Evolutionary conservation across 2,888 invertebrate species (phyloP).

Genomic region (Vandiemenella viatica): DNA sequence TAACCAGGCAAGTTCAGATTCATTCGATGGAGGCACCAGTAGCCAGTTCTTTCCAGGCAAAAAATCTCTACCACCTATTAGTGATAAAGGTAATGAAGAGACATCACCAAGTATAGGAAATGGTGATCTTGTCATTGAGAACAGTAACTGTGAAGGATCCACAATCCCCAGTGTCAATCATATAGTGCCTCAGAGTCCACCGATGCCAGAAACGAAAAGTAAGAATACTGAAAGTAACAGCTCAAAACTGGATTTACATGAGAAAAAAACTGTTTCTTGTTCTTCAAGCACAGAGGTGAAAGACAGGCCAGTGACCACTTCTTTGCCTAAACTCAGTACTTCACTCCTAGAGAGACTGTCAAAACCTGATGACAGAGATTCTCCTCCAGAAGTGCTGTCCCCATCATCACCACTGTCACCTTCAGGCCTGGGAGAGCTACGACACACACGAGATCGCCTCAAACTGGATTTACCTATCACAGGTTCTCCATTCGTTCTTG

Average conservation of each 20-base stretch:
- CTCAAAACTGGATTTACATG: neutral
- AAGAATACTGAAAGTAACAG: neutral
- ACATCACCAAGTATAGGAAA: neutral
- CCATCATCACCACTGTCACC: slow-evolving; percentile 26
- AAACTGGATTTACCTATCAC: slow-evolving; percentile 46
- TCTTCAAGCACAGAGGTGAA: neutral
- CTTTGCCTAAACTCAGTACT: neutral
- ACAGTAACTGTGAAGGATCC: neutral
- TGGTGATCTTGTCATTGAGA: neutral
- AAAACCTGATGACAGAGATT: no score
- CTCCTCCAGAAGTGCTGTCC: slow-evolving; percentile 12
- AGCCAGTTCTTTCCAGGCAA: slow-evolving; percentile 60
- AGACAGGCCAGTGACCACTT: neutral
- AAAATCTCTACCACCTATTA: neutral
- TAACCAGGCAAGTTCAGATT: neutral
- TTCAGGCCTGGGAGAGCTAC: slow-evolving; percentile 42
- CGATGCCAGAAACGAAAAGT: neutral
- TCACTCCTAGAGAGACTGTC: neutral
- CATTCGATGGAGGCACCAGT: slow-evolving; percentile 21
- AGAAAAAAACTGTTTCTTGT: neutral
- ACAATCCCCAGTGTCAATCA: neutral
- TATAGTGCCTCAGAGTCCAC: neutral
- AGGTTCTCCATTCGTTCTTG: slow-evolving; percentile 13
- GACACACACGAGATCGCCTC: slow-evolving; percentile 55
- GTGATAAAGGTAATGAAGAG: neutral